Base-by-base conservation (phyloP, 2,797 vertebrate genomes). In the Vultur gryphus region DNA sequence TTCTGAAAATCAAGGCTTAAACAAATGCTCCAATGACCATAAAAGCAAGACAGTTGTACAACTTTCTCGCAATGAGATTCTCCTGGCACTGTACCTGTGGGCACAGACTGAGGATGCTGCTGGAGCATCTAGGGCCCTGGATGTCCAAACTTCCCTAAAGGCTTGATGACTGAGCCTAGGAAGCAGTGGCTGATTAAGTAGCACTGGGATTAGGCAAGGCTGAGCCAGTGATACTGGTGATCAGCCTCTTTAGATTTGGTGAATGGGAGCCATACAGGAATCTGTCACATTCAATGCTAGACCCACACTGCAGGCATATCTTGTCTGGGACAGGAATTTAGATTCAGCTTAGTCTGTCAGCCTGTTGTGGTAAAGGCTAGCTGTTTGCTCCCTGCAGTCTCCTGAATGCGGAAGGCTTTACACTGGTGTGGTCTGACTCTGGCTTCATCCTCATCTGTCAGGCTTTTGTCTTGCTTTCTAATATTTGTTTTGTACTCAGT, bases 231-330 rank as follows among this genome's bases (percentile, higher is more conserved):
- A 6, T 19, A 0, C 2, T 28, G 51, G 16, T 6, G 57, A 24
- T 25, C 55, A n/a, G 39, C 54, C 58, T 84, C 10, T 58, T 43
- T 11, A 48, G 37, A 5, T 7, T 5, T 31, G 77, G 24, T 1
- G 2, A 41, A 31, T 16, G 52, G 71, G 57, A 73, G 6, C 31
- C 21, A 2, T 7, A 6, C 18, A 9, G 44, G 29, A 33, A 39
- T 76, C 71, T 48, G 37, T 18, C 41, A 5, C 11, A 0, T 33
- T 64, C 6, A 2, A 49, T 59, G 76, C 26, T 13, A 9, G 43
- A 41, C 17, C 57, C 9, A 8, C 5, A 0, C 19, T 6, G 12
- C 41, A 55, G 55, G 16, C 9, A 4, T 2, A 3, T 23, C 62
- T 44, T 26, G 11, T 8, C 46, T 39, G 65, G 21, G 44, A n/a